A percentile compares a stretch with the other conserved stretches of the same genome.
Conservation (phyloP, 2,888 invertebrate genomes). For the Hydroisotoma schaefferi region DNA sequence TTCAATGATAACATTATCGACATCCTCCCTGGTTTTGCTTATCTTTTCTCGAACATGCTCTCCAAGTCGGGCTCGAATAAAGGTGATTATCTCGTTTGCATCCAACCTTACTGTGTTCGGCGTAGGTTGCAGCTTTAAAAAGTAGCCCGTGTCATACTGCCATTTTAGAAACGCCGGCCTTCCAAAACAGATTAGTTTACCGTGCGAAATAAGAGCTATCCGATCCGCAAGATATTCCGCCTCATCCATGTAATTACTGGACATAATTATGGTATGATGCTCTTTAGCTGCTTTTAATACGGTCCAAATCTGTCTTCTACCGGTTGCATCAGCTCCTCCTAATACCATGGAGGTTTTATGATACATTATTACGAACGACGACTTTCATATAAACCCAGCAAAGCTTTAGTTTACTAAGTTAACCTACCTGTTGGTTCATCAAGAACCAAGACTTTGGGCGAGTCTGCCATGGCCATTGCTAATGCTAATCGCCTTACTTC, state of each 20-base stretch:
- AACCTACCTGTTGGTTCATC: slow-evolving; percentile 34
- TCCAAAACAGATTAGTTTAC: slow-evolving; percentile 39
- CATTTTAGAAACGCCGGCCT: slow-evolving; percentile 26
- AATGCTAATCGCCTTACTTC: slow-evolving; percentile 36
- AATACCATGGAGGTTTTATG: background rate
- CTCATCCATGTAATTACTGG: slow-evolving; percentile 36
- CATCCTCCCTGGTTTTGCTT: slow-evolving; percentile 18
- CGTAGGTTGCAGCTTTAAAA: slow-evolving; percentile 22
- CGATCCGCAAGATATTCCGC: slow-evolving; percentile 42
- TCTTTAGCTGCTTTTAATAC: slow-evolving; percentile 29
- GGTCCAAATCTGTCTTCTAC: slow-evolving; percentile 39
- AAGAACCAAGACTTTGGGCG: slow-evolving; percentile 37
- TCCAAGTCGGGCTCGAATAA: slow-evolving; percentile 12
- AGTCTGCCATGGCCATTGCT: slow-evolving; percentile 36
- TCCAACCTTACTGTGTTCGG: slow-evolving; percentile 4
- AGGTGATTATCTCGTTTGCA: slow-evolving; percentile 6
- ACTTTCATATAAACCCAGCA: background rate
- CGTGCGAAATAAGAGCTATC: slow-evolving; percentile 38
- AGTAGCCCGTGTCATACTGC: slow-evolving; percentile 41
- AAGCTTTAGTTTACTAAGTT: background rate
- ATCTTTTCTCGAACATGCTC: slow-evolving; percentile 6
- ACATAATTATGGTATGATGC: slow-evolving; percentile 37
- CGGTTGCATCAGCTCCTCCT: slow-evolving; percentile 28
- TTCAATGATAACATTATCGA: slow-evolving; percentile 24
- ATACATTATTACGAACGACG: background rate